Evolutionary conservation across 2,113 vertebrate genomes (phyloP).

Genomic region (Dermatemys mawii): DNA sequence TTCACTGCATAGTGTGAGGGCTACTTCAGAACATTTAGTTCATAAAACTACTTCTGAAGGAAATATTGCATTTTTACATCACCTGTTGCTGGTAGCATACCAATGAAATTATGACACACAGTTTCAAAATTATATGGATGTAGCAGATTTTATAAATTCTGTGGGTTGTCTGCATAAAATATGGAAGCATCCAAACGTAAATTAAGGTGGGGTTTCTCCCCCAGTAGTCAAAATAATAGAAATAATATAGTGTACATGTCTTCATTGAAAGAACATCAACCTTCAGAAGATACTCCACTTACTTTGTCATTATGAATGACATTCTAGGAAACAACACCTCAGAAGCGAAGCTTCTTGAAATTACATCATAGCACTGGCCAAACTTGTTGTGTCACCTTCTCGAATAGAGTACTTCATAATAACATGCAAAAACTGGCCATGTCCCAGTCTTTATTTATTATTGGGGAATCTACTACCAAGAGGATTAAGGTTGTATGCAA

Average conservation of each 20-base stretch:
- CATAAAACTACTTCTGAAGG: neutral
- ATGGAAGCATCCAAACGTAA: neutral
- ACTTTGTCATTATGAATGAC: neutral
- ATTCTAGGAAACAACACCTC: neutral
- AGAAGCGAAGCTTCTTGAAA: neutral
- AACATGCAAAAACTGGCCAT: neutral
- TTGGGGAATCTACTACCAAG: neutral
- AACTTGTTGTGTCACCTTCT: neutral
- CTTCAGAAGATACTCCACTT: neutral
- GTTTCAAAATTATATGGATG: neutral
- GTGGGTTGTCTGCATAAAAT: neutral
- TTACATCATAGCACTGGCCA: neutral
- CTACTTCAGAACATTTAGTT: neutral
- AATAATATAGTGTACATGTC: neutral
- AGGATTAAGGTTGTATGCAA: neutral
- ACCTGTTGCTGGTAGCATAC: neutral
- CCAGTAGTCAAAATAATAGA: neutral
- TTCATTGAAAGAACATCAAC: neutral
- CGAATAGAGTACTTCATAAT: neutral
- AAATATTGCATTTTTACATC: neutral
- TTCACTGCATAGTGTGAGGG: neutral
- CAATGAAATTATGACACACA: neutral
- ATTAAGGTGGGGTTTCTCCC: neutral
- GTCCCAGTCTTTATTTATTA: neutral
- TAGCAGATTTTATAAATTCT: neutral